Evolutionary conservation across 2,113 vertebrate species (phyloP).

Genomic region (Albula glossodonta): DNA sequence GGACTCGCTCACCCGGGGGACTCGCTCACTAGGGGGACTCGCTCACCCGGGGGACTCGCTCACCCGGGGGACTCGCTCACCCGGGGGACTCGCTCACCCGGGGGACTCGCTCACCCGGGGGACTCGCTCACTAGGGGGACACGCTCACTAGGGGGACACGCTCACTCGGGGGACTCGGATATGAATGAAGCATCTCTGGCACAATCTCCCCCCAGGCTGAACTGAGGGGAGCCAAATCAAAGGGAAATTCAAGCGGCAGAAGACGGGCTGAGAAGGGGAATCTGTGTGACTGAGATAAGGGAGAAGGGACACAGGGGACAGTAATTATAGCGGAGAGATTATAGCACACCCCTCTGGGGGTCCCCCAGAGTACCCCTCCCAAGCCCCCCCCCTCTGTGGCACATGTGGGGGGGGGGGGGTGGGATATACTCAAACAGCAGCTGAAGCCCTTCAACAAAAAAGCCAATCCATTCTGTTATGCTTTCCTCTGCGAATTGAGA

Average conservation of each 20-base stretch:
- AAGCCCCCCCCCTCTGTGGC: not conserved
- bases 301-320: slow-evolving; percentile 26
- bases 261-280: slow-evolving; percentile 22
- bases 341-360: not conserved
- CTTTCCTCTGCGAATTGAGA: too few species aligned
- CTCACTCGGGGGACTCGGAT: not conserved
- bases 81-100: too few species aligned
- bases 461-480: too few species aligned
- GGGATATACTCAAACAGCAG: too few species aligned
- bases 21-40: too few species aligned
- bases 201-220: not conserved
- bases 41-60: too few species aligned
- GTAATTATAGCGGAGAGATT: slow-evolving; percentile 33
- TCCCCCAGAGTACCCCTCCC: not conserved
- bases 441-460: too few species aligned
- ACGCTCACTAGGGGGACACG: not conserved
- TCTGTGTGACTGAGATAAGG: slow-evolving; percentile 51
- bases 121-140: not conserved
- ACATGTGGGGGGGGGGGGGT: not conserved
- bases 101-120: not conserved
- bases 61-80: too few species aligned
- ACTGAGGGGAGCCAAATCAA: not conserved
- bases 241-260: not conserved
- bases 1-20: too few species aligned
- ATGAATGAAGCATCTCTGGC: not conserved